Conservation (phyloP, 2,888 invertebrate genomes). For the Ectemnius continuus region DNA sequence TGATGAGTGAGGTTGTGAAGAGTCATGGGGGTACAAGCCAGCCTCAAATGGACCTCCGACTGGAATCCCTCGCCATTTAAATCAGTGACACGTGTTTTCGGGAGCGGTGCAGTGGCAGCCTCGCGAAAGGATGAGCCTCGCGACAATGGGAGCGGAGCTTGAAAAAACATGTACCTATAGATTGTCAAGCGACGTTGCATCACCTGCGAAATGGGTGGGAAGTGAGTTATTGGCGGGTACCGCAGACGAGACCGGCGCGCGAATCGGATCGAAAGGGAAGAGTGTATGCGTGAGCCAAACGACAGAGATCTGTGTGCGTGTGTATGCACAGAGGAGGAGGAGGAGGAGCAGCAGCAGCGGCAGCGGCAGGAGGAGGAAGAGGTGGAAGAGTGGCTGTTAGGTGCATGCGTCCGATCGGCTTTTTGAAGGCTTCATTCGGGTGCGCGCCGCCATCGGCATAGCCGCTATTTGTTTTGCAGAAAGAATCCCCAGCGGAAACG, state of each 20-base stretch:
- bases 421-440: constrained; percentile 7
- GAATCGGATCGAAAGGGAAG: constrained; percentile 1
- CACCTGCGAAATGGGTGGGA: constrained; percentile 72
- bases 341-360: too few relatives aligned
- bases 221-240: constrained; percentile 72
- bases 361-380: constrained; percentile 5
- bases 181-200: constrained; percentile 70
- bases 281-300: too few relatives aligned
- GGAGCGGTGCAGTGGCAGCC: background rate
- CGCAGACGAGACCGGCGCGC: constrained; percentile 61
- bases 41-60: too few relatives aligned
- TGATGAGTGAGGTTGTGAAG: too few relatives aligned
- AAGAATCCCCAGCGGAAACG: constrained; percentile 1
- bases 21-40: too few relatives aligned
- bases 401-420: background rate
- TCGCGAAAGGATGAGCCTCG: constrained; percentile 29
- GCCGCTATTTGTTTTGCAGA: background rate
- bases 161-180: constrained; percentile 52
- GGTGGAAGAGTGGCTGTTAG: constrained; percentile 9
- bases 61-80: background rate
- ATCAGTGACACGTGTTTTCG: constrained; percentile 14
- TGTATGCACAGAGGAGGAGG: too few relatives aligned
- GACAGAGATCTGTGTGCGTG: too few relatives aligned
- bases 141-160: constrained; percentile 20
- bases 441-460: background rate